phyloP scores from a whole-genome alignment of 2,113 vertebrate species.

The Macquaria australasica region DNA sequence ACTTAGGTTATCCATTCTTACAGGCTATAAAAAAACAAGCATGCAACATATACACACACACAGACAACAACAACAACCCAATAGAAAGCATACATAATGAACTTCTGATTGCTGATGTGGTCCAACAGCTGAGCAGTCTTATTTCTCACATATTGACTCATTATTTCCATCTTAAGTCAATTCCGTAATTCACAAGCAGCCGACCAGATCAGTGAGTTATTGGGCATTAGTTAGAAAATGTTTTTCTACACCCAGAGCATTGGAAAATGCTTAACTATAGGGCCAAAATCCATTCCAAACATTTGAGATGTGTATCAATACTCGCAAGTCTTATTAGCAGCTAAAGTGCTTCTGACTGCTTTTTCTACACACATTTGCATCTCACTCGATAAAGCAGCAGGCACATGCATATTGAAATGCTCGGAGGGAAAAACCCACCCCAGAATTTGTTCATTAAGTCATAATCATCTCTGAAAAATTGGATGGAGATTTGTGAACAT shows the following conservation, averaged over 20 bases:
- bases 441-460: slow-evolving; percentile 34
- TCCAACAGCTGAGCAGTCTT: slow-evolving; percentile 19
- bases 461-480: slow-evolving; percentile 26
- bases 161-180: slow-evolving; percentile 36
- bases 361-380: slow-evolving; percentile 47
- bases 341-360: slow-evolving; percentile 42
- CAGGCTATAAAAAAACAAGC: neutral
- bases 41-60: neutral
- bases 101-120: slow-evolving; percentile 46
- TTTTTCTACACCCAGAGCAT: slow-evolving; percentile 5
- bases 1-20: too few relatives aligned
- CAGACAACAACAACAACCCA: neutral
- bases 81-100: slow-evolving; percentile 17
- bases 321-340: slow-evolving; percentile 54
- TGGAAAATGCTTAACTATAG: slow-evolving; percentile 33
- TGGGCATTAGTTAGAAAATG: slow-evolving; percentile 29
- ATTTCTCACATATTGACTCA: slow-evolving; percentile 44
- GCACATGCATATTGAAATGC: slow-evolving; percentile 32
- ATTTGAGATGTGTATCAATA: slow-evolving; percentile 33
- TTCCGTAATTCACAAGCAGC: slow-evolving; percentile 29
- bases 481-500: slow-evolving; percentile 35
- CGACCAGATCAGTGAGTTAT: slow-evolving; percentile 36
- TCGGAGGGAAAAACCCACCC: neutral
- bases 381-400: slow-evolving; percentile 24
- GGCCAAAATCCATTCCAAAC: slow-evolving; percentile 41